phyloP scores from a whole-genome alignment of 2,113 vertebrate genomes.

The Oryzias javanicus region DNA sequence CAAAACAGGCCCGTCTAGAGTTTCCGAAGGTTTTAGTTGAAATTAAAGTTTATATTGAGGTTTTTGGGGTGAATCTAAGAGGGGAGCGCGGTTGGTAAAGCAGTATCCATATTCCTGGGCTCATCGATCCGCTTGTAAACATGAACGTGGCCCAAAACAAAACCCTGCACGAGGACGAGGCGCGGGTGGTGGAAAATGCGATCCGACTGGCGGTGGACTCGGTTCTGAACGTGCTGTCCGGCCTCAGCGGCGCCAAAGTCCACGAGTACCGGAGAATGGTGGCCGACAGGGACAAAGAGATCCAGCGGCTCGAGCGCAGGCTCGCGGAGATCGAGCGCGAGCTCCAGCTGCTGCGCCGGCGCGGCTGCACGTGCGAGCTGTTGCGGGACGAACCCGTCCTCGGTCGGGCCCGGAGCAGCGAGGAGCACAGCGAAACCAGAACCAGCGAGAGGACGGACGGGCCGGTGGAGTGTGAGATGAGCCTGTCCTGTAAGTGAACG shows the following conservation, averaged over 20 bases:
- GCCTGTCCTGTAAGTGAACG: constrained; percentile 42
- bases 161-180: constrained; percentile 56
- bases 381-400: background rate
- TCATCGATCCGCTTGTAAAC: background rate
- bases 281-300: constrained; percentile 69
- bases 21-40: too few species aligned
- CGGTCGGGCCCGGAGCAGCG: background rate
- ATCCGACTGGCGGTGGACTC: constrained; percentile 64
- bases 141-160: constrained; percentile 48
- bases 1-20: too few species aligned
- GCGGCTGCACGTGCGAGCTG: constrained; percentile 31
- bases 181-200: constrained; percentile 63
- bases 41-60: too few species aligned
- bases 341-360: constrained; percentile 32
- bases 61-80: too few species aligned
- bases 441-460: constrained; percentile 4
- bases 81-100: too few species aligned
- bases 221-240: constrained; percentile 62
- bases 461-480: constrained; percentile 48
- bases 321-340: constrained; percentile 46
- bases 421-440: background rate
- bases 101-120: too few species aligned
- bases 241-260: constrained; percentile 43
- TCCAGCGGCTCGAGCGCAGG: constrained; percentile 57
- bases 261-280: constrained; percentile 61